Conservation (phyloP, 1,140 invertebrate species). For the Ylistrum balloti region DNA sequence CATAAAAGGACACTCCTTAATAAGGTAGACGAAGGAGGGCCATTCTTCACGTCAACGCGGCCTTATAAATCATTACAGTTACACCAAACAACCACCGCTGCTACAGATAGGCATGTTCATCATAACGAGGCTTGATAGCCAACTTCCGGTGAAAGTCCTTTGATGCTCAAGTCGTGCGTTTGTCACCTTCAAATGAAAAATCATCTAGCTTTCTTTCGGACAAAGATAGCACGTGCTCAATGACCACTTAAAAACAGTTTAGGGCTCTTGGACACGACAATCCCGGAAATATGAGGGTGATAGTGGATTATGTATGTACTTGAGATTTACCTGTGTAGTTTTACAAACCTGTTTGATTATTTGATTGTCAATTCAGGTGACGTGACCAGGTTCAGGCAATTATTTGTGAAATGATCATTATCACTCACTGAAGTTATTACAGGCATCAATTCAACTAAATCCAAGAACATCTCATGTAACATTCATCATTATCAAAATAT, state of each 20-base stretch:
- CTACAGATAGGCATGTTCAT: neutral
- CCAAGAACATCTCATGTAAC: no score
- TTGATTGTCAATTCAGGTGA: neutral
- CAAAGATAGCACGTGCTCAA: conserved; percentile 37
- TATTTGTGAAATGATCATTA: neutral
- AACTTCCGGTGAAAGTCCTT: neutral
- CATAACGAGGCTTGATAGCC: conserved; percentile 5
- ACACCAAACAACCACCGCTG: neutral
- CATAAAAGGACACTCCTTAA: conserved; percentile 6
- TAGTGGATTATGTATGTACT: neutral
- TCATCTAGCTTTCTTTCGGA: neutral
- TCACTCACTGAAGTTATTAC: neutral
- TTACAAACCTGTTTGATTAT: neutral
- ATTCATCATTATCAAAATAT: no score
- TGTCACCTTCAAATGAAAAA: neutral
- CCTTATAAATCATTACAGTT: conserved; percentile 15
- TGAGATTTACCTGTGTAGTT: conserved; percentile 9
- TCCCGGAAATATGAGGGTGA: neutral
- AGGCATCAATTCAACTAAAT: no score
- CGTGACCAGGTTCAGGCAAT: neutral
- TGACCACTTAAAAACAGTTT: conserved; percentile 39
- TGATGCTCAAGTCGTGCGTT: neutral
- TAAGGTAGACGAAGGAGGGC: neutral
- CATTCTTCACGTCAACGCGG: neutral
- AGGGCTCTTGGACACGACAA: neutral